phyloP scores from a whole-genome alignment of 2,888 invertebrate species.

The Iselma pallidipennis region DNA sequence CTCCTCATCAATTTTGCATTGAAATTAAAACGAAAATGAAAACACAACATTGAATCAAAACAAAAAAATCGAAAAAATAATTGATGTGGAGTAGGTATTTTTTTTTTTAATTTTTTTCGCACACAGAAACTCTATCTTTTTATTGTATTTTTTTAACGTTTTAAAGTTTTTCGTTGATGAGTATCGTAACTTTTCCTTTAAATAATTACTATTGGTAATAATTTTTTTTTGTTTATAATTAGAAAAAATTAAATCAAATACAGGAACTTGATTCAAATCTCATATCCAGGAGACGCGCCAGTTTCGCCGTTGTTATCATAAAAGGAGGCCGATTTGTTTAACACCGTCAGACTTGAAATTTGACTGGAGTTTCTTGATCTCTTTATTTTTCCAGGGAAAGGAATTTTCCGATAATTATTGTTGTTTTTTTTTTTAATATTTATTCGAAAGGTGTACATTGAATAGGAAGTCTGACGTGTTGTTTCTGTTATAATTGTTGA shows the following conservation, averaged over 20 bases:
- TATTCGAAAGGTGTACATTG: background rate
- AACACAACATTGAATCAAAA: too few species aligned
- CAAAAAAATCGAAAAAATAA: too few species aligned
- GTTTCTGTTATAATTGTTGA: conserved; percentile 37
- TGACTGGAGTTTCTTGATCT: background rate
- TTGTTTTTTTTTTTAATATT: too few species aligned
- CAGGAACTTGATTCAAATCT: background rate
- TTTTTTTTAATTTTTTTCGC: conserved; percentile 10
- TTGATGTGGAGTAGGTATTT: conserved; percentile 8
- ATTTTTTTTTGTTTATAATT: too few species aligned
- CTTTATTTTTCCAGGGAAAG: too few species aligned
- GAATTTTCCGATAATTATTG: too few species aligned
- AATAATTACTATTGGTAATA: background rate
- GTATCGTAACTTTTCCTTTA: background rate
- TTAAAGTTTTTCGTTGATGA: background rate
- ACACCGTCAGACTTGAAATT: background rate
- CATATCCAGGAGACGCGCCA: background rate
- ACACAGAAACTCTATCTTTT: conserved; percentile 17
- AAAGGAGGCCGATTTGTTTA: background rate
- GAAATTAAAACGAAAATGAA: background rate
- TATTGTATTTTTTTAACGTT: background rate
- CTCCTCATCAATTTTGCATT: conserved; percentile 9
- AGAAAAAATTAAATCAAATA: background rate
- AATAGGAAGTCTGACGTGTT: conserved; percentile 1
- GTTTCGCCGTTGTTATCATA: background rate